These are phyloP conservation scores for Cyaniris semiargus DNA, from an alignment of 2,888 invertebrate species.

Conservation along the genomic window DNA sequence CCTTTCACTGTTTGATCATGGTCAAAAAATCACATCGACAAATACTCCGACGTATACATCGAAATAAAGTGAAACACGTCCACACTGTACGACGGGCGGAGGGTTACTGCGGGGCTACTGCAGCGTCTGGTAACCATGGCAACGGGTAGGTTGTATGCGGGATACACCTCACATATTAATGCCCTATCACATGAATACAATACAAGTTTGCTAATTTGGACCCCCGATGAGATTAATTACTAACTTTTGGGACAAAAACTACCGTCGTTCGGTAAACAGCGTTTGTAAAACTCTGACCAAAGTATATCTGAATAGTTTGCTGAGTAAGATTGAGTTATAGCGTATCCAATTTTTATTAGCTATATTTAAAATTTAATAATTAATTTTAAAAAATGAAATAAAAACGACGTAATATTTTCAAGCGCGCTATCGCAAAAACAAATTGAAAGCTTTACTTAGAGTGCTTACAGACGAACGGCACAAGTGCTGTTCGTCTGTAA, in stretches of 20 bases:
- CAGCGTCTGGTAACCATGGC: slow-evolving; percentile 73
- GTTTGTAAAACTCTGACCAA: background rate
- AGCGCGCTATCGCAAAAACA: too few relatives aligned
- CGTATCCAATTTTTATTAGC: too few relatives aligned
- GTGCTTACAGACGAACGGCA: too few relatives aligned
- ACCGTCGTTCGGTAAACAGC: background rate
- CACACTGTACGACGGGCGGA: slow-evolving; percentile 50
- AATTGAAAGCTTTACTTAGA: too few relatives aligned
- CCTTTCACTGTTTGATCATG: slow-evolving; percentile 50
- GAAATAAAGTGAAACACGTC: slow-evolving; percentile 46
- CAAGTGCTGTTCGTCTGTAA: too few relatives aligned
- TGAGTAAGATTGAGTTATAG: too few relatives aligned
- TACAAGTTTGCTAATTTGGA: slow-evolving; percentile 19
- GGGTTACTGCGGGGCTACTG: slow-evolving; percentile 73
- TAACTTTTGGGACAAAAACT: slow-evolving; percentile 1
- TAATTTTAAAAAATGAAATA: too few relatives aligned
- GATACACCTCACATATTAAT: slow-evolving; percentile 29
- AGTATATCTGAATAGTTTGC: background rate
- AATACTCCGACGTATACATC: slow-evolving; percentile 41
- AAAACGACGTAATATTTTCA: too few relatives aligned
- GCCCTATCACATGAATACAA: slow-evolving; percentile 18
- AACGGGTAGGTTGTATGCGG: slow-evolving; percentile 48
- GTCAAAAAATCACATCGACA: slow-evolving; percentile 41
- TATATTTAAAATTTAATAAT: too few relatives aligned
- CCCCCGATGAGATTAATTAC: slow-evolving; percentile 9